Evolutionary conservation across 2,888 invertebrate species (phyloP), one percentile per base, ranked within the genome.

Genomic region (Lasioglossum lativentre): DNA sequence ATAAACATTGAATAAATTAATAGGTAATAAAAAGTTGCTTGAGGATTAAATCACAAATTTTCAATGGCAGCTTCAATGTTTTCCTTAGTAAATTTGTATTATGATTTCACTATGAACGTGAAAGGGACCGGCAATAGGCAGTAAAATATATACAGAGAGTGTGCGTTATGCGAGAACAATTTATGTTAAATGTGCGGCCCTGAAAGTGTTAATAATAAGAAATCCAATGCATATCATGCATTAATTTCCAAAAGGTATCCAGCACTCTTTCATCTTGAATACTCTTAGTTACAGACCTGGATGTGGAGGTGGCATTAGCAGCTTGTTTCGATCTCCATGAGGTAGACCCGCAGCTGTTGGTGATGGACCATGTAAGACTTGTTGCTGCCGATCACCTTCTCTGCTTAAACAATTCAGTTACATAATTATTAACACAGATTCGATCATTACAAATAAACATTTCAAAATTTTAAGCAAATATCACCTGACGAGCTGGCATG

Each of bases 281-380:
- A 94, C 94, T 94, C 94, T 94, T 94, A 95, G 93, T 94, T 95
- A 95, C 95, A 95, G 94, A 95, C 95, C 95, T 95, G 94, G 93
- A 91, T 95, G 94, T 93, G 94, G 93, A 93, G 94, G 93, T 93
- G 95, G 94, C 93, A 95, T 94, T 91, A 94, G 94, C 94, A 94
- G 93, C 94, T 95, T 95, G 93, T 94, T 94, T 94, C 94, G 92
- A 91, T 94, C 94, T 91, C 93, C 93, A 89, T 93, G 93, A 86
- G 93, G 92, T 90, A 92, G 92, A 86, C 90, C 93, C 82, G 92
- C 91, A 91, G 93, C 93, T 88, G 92, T 92, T 74, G 92, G 90
- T 88, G 93, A 91, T 86, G 94, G 93, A 86, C 93, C 93, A 79
- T 93, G 94, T 89, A 93, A 92, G 91, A 91, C 91, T 91, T 92